Percentiles rank a stretch among this genome's conserved stretches.
phyloP scores from a whole-genome alignment of 2,888 invertebrate species.

The Parapristionchus giblindavisi region DNA sequence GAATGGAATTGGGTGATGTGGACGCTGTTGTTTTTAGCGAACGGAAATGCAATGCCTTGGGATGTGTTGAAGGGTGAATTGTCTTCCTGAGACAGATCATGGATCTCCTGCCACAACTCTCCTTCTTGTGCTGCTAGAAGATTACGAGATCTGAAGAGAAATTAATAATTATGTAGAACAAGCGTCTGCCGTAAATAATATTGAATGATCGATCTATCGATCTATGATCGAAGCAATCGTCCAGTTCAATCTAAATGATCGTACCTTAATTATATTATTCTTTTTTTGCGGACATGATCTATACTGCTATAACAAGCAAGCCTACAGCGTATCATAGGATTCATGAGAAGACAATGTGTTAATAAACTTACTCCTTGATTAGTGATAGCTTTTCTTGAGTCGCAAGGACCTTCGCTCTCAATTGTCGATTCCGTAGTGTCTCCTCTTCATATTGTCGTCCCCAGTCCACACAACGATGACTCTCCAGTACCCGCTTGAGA shows the following conservation, averaged over 20 bases:
- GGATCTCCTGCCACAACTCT: slow-evolving; percentile 31
- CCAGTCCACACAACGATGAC: slow-evolving; percentile 49
- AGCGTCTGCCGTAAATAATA: not conserved
- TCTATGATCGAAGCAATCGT: too few species aligned
- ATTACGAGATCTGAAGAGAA: slow-evolving; percentile 32
- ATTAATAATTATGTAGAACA: not conserved
- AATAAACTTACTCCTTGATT: slow-evolving; percentile 15
- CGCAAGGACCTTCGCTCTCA: slow-evolving; percentile 53
- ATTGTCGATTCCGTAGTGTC: slow-evolving; percentile 48
- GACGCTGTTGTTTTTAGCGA: slow-evolving; percentile 31
- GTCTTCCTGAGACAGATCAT: slow-evolving; percentile 30
- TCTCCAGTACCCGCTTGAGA: slow-evolving; percentile 48
- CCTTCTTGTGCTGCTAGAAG: slow-evolving; percentile 15
- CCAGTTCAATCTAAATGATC: not conserved
- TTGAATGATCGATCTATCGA: too few species aligned
- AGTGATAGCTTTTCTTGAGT: slow-evolving; percentile 44
- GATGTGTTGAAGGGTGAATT: not conserved
- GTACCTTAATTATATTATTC: too few species aligned
- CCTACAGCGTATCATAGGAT: not conserved
- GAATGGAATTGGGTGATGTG: slow-evolving; percentile 26
- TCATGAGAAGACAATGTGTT: not conserved
- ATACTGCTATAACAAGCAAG: not conserved
- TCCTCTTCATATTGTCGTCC: slow-evolving; percentile 52
- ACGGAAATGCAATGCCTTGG: slow-evolving; percentile 18
- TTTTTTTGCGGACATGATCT: too few species aligned